A percentile compares a stretch with the other conserved stretches of the same genome.
Evolutionary conservation across 2,888 invertebrate genomes (phyloP).

Genomic region (Oscheius myriophilus): DNA sequence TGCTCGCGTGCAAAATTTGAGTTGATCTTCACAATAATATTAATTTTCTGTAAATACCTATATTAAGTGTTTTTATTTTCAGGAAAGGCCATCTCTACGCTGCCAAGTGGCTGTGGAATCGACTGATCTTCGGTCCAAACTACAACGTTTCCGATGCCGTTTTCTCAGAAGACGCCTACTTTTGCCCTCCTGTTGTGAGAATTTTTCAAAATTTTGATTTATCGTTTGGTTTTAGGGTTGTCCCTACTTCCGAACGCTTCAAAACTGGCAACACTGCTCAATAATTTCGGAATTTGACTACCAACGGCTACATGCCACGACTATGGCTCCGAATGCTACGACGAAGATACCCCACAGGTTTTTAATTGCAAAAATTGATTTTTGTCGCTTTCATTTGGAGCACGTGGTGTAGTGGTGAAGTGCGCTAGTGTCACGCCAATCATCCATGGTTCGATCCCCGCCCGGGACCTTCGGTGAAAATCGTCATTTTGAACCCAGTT

Average conservation of each 20-base stretch:
- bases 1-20: no score
- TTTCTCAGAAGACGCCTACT: constrained; percentile 64
- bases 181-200: constrained; percentile 61
- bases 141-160: constrained; percentile 59
- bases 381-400: no score
- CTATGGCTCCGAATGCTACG: constrained; percentile 29
- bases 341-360: constrained; percentile 22
- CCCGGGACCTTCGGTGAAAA: no score
- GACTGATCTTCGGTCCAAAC: constrained; percentile 61
- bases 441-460: no score
- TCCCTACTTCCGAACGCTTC: constrained; percentile 66
- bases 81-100: constrained; percentile 67
- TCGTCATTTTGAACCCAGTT: no score
- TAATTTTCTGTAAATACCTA: no score
- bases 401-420: no score
- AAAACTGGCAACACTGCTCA: constrained; percentile 58
- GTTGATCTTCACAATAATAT: no score
- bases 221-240: constrained; percentile 52
- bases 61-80: no score
- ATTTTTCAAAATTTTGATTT: neutral
- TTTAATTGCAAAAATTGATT: no score
- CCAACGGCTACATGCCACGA: constrained; percentile 23
- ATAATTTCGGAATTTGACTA: constrained; percentile 54
- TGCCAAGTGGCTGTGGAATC: constrained; percentile 69
- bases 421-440: no score